phyloP scores from a whole-genome alignment of 2,113 vertebrate genomes.

The Herpailurus yagouaroundi region DNA sequence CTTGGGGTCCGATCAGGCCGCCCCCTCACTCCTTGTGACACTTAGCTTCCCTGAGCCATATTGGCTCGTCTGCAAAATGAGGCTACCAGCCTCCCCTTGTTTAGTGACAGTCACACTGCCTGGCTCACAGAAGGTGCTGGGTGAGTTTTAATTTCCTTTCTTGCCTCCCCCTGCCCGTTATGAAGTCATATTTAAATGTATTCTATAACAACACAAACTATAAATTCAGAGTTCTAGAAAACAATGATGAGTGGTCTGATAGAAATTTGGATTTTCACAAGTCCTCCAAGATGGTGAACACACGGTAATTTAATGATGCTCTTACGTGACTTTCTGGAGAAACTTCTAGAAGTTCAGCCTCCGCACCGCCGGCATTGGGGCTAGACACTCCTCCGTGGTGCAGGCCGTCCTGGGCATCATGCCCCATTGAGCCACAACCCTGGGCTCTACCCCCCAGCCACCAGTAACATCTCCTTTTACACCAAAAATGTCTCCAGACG shows the following conservation, averaged over 20 bases:
- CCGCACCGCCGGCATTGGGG: background rate
- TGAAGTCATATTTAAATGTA: background rate
- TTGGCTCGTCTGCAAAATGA: background rate
- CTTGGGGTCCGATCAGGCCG: background rate
- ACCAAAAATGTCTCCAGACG: background rate
- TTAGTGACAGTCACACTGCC: rapidly evolving
- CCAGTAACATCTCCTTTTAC: background rate
- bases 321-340: rapidly evolving
- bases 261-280: background rate
- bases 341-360: background rate
- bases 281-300: background rate
- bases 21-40: background rate
- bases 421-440: rapidly evolving
- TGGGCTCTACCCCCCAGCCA: background rate
- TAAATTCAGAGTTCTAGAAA: background rate
- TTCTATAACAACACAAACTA: background rate
- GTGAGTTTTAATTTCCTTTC: background rate
- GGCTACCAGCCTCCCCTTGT: background rate
- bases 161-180: background rate
- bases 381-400: no score
- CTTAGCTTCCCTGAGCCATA: background rate
- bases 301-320: background rate
- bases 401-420: background rate
- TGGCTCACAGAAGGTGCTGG: background rate
- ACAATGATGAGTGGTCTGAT: background rate